phyloP scores from a whole-genome alignment of 2,113 vertebrate species.

The Copsychus sechellarum region DNA sequence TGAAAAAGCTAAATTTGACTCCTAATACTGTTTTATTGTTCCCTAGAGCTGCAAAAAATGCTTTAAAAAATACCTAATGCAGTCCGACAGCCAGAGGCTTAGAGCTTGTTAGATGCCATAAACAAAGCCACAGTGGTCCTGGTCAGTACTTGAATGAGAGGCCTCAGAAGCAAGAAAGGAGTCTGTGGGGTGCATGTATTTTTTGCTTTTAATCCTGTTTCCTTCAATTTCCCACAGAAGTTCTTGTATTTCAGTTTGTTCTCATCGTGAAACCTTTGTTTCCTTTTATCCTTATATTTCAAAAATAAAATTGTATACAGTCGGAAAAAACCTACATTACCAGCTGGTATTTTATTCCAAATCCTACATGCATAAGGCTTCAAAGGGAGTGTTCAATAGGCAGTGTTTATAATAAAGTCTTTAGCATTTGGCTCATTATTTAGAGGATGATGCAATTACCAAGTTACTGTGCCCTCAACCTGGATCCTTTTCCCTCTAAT shows the following conservation, averaged over 20 bases:
- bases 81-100: background rate
- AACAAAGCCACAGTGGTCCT: background rate
- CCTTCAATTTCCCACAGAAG: constrained; percentile 14
- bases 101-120: constrained; percentile 12
- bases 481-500: background rate
- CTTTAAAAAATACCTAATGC: background rate
- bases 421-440: constrained; percentile 1
- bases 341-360: constrained; percentile 18
- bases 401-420: background rate
- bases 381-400: constrained; percentile 7
- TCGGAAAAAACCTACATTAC: constrained; percentile 6
- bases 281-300: background rate
- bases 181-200: background rate
- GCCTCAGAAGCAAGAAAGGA: constrained; percentile 19
- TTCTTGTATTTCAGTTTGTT: constrained; percentile 35
- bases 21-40: background rate
- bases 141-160: background rate
- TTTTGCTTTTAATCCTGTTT: constrained; percentile 28
- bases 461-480: background rate
- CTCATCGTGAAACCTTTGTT: constrained; percentile 1
- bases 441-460: background rate
- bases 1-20: background rate
- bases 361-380: background rate
- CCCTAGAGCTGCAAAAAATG: background rate
- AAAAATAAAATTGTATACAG: constrained; percentile 3